Base-by-base conservation (phyloP, 2,888 invertebrate genomes). In the Phengaris alcon region DNA sequence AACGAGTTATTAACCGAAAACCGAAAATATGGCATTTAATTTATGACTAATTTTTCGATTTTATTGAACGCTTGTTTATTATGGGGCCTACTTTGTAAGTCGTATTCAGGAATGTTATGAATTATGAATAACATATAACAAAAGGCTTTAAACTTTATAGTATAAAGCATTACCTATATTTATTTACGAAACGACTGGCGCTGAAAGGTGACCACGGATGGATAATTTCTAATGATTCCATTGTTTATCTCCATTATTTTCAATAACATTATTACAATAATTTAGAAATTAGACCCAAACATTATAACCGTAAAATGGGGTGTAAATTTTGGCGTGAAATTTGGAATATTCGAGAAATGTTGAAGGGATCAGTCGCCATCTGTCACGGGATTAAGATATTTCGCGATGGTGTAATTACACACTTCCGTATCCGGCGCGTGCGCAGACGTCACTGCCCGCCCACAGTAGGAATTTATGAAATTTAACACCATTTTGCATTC, bases 401-500 rank as follows among this genome's bases (percentile, higher is more conserved):
- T 90, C 90, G 80, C 91, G 91, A 91, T 92, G 87, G 87, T 85
- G 84, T 93, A 93, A 93, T 93, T 91, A 93, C 86, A 84, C 78
- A 87, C 87, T 91, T 93, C 93, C 93, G 91, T 79, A 87, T 91
- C 91, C 93, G 90, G 87, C 92, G 91, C 91, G 92, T 90, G 93
- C 91, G 90, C 91, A 85, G 83, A 84, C 85, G 86, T 84, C 81
- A 81, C 82, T 84, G 80, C 83, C 77, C 82, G 83, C 91, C 89
- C 92, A 91, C 87, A 88, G 22, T 84, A 78, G 83, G 83, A 81
- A 81, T 84, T 84, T 80, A 82, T 83, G 89, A 86, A 90, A 91
- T 84, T 81, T 83, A 83, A 90, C 85, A 89, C 91, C 82, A 80
- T 76, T 76, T 74, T 78, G 75, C 54, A 73, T 68, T 73, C 64